Evolutionary conservation across 2,113 vertebrate genomes (phyloP).

Genomic region (Rhea pennata): DNA sequence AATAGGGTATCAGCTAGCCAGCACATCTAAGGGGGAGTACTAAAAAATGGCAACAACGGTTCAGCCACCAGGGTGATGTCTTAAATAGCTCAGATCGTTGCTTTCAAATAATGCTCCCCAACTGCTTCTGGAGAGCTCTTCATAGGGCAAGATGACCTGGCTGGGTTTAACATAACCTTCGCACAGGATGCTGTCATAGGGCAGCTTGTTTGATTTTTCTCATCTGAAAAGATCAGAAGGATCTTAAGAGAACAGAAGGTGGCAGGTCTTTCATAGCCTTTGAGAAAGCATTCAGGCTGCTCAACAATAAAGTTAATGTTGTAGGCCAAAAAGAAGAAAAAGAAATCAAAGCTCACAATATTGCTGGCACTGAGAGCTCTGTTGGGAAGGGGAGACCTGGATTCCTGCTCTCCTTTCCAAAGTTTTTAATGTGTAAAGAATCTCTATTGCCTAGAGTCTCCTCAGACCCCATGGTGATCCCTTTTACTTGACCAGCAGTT

Average conservation of each 20-base stretch:
- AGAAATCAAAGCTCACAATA: not conserved
- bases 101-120: constrained; percentile 33
- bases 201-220: constrained; percentile 19
- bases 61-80: constrained; percentile 9
- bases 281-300: constrained; percentile 27
- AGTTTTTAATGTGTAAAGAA: not conserved
- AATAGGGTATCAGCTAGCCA: not conserved
- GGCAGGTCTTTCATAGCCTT: not conserved
- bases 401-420: not conserved
- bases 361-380: not conserved
- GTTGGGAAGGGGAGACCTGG: not conserved
- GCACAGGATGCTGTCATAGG: not conserved
- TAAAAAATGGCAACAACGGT: constrained; percentile 3
- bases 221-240: constrained; percentile 43
- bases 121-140: constrained; percentile 20
- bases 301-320: not conserved
- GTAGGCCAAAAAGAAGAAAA: constrained; percentile 19
- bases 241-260: constrained; percentile 33
- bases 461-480: not conserved
- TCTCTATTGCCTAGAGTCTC: not conserved
- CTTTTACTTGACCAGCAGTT: not conserved
- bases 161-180: not conserved
- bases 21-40: not conserved
- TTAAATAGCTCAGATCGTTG: not conserved
- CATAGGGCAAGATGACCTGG: constrained; percentile 5